Base-by-base conservation (phyloP, 2,797 vertebrate genomes). In the Peromyscus aztecus region DNA sequence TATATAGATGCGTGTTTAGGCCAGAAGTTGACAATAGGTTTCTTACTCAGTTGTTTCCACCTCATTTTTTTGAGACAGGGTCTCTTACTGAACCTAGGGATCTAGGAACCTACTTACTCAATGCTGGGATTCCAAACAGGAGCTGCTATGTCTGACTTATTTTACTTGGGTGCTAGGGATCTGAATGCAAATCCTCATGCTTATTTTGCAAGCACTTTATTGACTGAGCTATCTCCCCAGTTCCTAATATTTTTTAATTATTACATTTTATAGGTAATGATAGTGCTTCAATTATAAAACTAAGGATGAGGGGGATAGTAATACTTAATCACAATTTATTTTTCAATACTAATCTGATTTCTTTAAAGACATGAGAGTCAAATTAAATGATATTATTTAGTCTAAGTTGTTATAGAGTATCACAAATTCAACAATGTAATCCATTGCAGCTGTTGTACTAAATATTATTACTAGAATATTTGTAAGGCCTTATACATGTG, bases 281-380 rank as follows among this genome's bases (percentile, higher is more conserved):
- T 76, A 80, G 9, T 69, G 29, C 21, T 93, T 94, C 52, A 49
- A 34, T 93, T 96, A 93, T 2, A 82, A 69, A 93, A 21, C 46
- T 69, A 75, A 85, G 80, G 19, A 77, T n/a, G 49, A 69, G 23
- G 78, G 19, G 29, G 13, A 21, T 73, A 24, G 5, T 84, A n/a
- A 17, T 84, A 24, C 81, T 71, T 94, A 49, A 55, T 61, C 37
- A 73, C 3, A 10, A 71, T 63, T 75, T 81, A 92, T 84, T 96
- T 95, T 87, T 55, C 19, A 84, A 24, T n/a, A 59, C n/a, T 63
- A 0, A 55, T 43, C 5, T 13, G 43, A 77, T 83, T 95, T 93
- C 31, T 94, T 0, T 29, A 52, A 13, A 59, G 4, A 10, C 21
- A 19, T 90, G 43, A 90, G 3, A 61, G 12, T 67, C 24, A 40